Evolutionary conservation across 1,140 invertebrate genomes (phyloP), one percentile per base, ranked within the genome.

Genomic region (Nephotettix cincticeps): DNA sequence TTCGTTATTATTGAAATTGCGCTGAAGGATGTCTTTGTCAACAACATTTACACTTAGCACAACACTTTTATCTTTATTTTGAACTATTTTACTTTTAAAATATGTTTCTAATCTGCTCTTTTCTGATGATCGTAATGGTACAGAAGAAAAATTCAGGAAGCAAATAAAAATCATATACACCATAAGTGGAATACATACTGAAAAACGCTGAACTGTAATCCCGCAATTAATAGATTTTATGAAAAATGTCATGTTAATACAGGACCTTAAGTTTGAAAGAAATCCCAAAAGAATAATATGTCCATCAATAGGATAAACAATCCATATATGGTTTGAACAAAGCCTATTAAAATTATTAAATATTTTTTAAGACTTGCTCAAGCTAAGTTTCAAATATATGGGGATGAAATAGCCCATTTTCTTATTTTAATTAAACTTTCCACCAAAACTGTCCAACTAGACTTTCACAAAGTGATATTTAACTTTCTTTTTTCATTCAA

Each of bases 31-130:
- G 29, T 32, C 30, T 32, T 65, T 19, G 25, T 65, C 61, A 17
- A 32, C 61, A 32, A 19, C 30, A 19, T 65, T 65, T 13, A 65
- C 30, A 30, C 17, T 32, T 32, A 32, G 6, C 17, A 65, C 28
- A n/a, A 65, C 28, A 28, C 28, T 30, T 32, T 65, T 65, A 19
- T 65, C 61, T 40, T 65, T 65, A n/a, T 65, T 65, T 65, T 65
- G 28, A 27, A 65, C 30, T 3, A 65, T 17, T 32, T 27, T 21
- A 9, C 32, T 65, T 19, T 65, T 65, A 17, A 28, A 27, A 14
- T 32, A 65, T 40, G 29, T 32, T 30, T 65, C 61, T 25, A 65
- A 65, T 14, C 27, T 40, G n/a, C 28, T 65, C 28, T 21, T 32
- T 32, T 65, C 27, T 65, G 28, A 19, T 17, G 61, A 65, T 19